phyloP scores from a whole-genome alignment of 1,140 invertebrate species.

The Heliconius hermathena region DNA sequence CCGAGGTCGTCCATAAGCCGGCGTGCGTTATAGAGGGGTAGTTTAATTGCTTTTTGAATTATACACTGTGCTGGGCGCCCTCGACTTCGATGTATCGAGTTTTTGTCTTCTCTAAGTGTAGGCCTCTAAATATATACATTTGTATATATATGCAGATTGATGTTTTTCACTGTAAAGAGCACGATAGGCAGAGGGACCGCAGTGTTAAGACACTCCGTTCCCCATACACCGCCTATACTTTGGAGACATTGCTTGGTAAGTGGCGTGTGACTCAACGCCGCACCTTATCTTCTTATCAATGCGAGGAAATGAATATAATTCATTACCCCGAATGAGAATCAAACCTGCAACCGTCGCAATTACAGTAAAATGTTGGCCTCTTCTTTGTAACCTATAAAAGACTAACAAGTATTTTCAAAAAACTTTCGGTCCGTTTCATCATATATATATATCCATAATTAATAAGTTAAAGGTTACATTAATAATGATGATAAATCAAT shows the following conservation, averaged over 20 bases:
- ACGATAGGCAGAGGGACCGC: no score
- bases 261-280: no score
- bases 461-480: neutral
- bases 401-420: neutral
- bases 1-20: neutral
- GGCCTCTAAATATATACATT: no score
- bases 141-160: no score
- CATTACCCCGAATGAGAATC: no score
- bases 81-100: conserved; percentile 1
- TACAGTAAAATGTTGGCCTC: no score
- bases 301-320: no score
- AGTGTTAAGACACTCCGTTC: no score
- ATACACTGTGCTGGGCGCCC: neutral
- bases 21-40: neutral
- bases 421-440: neutral
- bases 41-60: conserved; percentile 6
- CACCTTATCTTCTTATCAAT: no score
- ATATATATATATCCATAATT: neutral
- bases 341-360: no score
- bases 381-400: no score
- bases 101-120: neutral
- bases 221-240: neutral
- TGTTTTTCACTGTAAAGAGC: no score
- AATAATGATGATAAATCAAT: neutral
- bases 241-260: neutral